A percentile compares a stretch with the other conserved stretches of the same genome.
Evolutionary conservation across 2,797 vertebrate genomes (phyloP).

Genomic region (Tenualosa thibaudeaui): DNA sequence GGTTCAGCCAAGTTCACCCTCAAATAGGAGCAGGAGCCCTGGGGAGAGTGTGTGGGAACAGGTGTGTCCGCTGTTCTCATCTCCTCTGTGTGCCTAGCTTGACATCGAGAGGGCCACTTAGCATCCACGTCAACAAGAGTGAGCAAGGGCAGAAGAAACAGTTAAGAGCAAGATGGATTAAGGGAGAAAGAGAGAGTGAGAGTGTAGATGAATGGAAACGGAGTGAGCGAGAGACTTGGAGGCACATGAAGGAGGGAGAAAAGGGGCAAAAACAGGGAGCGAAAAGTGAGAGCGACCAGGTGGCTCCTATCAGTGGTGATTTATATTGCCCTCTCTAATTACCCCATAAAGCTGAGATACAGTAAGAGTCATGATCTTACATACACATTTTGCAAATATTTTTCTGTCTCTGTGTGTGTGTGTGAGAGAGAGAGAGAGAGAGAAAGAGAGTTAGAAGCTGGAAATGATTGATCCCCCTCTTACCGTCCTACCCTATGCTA

Average conservation of each 20-base stretch:
- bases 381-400: not conserved
- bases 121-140: not conserved
- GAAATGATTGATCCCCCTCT: not conserved
- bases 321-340: constrained; percentile 40
- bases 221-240: not conserved
- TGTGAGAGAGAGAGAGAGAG: not conserved
- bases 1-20: not conserved
- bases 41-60: not conserved
- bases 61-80: constrained; percentile 8
- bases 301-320: constrained; percentile 41
- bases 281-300: constrained; percentile 27
- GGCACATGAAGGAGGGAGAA: not conserved
- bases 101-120: constrained; percentile 4
- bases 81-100: not conserved
- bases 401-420: not conserved
- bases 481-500: not conserved
- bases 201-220: not conserved
- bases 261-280: not conserved
- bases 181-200: not conserved
- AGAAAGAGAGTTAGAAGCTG: not conserved
- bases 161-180: no score
- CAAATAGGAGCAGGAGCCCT: not conserved
- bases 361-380: not conserved
- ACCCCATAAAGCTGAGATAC: constrained; percentile 36
- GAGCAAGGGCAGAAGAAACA: no score